Conservation (phyloP, 2,113 vertebrate species). For the Haemorhous mexicanus region DNA sequence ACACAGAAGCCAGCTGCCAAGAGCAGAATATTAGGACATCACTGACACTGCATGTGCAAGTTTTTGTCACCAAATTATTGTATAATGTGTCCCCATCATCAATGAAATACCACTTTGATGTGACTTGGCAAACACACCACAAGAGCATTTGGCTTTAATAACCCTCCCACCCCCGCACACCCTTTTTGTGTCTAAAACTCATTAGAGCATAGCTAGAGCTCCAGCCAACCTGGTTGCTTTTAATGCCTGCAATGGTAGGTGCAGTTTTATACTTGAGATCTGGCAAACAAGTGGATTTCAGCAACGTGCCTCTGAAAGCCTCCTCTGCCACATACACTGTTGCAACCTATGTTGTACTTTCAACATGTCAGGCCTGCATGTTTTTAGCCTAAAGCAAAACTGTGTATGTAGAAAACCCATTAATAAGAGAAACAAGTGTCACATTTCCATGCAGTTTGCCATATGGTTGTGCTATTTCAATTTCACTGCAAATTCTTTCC, state of each 20-base stretch:
- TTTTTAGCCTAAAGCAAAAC: constrained; percentile 2
- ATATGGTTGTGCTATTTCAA: constrained; percentile 40
- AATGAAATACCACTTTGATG: background rate
- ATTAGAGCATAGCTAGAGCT: background rate
- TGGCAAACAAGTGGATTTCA: background rate
- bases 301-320: background rate
- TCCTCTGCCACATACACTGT: background rate
- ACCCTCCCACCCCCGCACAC: accelerated
- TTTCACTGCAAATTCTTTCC: constrained; percentile 54
- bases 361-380: background rate
- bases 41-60: background rate
- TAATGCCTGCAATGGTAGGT: background rate
- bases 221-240: background rate
- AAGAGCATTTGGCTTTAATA: background rate
- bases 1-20: background rate
- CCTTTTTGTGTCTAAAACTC: background rate
- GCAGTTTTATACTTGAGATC: background rate
- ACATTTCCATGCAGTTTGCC: constrained; percentile 34
- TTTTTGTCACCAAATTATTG: background rate
- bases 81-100: background rate
- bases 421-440: constrained; percentile 43
- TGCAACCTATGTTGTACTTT: background rate
- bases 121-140: background rate
- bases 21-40: background rate
- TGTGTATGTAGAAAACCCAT: background rate